Evolutionary conservation across 2,113 vertebrate species (phyloP).

Genomic region (Lepisosteus osseus): DNA sequence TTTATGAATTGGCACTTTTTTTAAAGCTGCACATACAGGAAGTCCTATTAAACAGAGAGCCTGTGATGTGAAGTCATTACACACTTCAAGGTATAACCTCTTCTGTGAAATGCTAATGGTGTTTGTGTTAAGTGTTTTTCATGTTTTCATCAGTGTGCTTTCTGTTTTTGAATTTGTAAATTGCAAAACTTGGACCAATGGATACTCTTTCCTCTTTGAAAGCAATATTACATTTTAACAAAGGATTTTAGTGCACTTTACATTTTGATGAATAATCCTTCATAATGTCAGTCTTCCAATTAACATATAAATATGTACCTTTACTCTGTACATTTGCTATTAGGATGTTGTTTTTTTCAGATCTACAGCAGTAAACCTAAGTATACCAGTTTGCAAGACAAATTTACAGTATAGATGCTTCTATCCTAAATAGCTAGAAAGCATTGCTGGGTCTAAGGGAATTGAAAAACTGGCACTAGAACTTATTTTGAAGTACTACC

Average conservation of each 20-base stretch:
- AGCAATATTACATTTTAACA: conserved; percentile 19
- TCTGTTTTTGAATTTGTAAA: conserved; percentile 7
- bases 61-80: too few species aligned
- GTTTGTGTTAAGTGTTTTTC: not conserved
- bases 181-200: conserved; percentile 18
- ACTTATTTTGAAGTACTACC: conserved; percentile 62
- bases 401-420: not conserved
- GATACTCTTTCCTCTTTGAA: conserved; percentile 19
- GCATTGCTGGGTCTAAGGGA: conserved; percentile 56
- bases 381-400: conserved; percentile 10
- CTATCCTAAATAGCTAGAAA: conserved; percentile 7
- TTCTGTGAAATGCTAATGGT: too few species aligned
- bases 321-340: conserved; percentile 33
- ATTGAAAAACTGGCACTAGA: conserved; percentile 40
- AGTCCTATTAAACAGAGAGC: not conserved
- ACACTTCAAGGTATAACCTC: too few species aligned
- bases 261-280: conserved; percentile 18
- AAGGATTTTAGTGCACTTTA: conserved; percentile 31
- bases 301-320: not conserved
- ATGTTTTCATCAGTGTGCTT: not conserved
- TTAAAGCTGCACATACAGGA: not conserved
- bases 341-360: conserved; percentile 15
- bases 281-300: conserved; percentile 2
- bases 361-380: conserved; percentile 31
- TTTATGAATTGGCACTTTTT: not conserved